A percentile compares a stretch with the other conserved stretches of the same genome.
These are phyloP conservation scores for Pangasius krempfi DNA, from an alignment of 2,797 vertebrate genomes.

Conservation along the genomic window DNA sequence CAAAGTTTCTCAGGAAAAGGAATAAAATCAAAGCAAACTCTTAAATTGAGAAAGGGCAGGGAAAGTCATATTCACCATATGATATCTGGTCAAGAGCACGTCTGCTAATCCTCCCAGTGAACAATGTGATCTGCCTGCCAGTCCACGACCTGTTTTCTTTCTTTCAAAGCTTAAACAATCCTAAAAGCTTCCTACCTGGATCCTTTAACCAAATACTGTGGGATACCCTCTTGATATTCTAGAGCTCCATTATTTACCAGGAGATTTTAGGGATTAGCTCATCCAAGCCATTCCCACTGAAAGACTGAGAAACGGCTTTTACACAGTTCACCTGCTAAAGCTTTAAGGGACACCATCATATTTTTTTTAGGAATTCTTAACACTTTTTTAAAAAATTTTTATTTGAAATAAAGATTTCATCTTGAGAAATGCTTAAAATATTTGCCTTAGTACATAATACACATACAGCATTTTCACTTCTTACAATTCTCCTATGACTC, in stretches of 20 bases:
- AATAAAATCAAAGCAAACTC: slow-evolving; percentile 9
- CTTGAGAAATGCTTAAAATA: background rate
- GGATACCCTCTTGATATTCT: slow-evolving; percentile 74
- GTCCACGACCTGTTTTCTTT: slow-evolving; percentile 69
- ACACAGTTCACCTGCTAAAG: slow-evolving; percentile 41
- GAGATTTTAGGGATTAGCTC: slow-evolving; percentile 75
- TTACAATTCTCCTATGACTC: background rate
- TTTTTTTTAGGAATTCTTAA: slow-evolving; percentile 1
- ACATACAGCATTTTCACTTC: background rate
- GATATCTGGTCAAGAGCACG: slow-evolving; percentile 41
- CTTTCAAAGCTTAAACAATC: slow-evolving; percentile 72
- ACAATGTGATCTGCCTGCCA: slow-evolving; percentile 72
- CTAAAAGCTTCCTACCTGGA: slow-evolving; percentile 72
- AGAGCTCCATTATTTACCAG: slow-evolving; percentile 71
- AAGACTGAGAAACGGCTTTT: slow-evolving; percentile 57
- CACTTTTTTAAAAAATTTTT: too few relatives aligned
- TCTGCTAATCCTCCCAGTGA: slow-evolving; percentile 48
- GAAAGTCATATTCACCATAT: slow-evolving; percentile 23
- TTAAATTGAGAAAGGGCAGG: slow-evolving; percentile 18
- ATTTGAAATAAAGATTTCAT: too few relatives aligned
- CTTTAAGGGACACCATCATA: background rate
- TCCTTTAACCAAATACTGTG: slow-evolving; percentile 81
- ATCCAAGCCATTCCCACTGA: slow-evolving; percentile 59
- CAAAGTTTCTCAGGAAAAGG: background rate
- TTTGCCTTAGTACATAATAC: background rate